Base-by-base conservation (phyloP, 2,797 vertebrate species). In the Esox masquinongy region DNA sequence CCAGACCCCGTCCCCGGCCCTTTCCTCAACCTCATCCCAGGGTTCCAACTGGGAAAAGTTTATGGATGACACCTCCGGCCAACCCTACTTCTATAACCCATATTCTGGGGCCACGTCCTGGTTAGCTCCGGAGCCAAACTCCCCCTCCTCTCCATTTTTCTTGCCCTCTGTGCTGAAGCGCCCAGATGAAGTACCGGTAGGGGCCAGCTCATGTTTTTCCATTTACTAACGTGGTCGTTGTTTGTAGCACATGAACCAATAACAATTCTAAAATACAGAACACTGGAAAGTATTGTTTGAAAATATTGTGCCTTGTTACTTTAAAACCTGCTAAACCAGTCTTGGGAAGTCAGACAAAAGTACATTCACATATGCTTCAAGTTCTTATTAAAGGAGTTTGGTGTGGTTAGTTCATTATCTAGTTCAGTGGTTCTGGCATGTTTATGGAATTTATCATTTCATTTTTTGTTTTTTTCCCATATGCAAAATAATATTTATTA, bases 71-170 rank as follows among this genome's bases (percentile, higher is more conserved):
- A 78, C 77, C 49, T 94, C 94, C 2, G 94, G 95, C 24, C 93
- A 92, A 70, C 86, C 89, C 50, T 96, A 96, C 81, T 97, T 95
- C 92, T 94, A 96, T 88, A 96, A 96, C 80, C 83, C 88, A 0
- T 69, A 80, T 5, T 95, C 94, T 0, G 92, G 96, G 17, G 92
- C 93, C 88, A 94, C 94, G 0, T 92, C 93, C 71, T 98, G 97
- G 97, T 88, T 84, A 0, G 88, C 86, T 0, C 95, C 95, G 0
- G 50, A 75, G 1, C 5, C 17, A 0, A 59, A 19, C 14, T 53
- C 82, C 61, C n/a, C 81, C 1, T 59, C 74, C 49, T 70, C 79
- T 70, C 59, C 83, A 4, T 36, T 39, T 4, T 17, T 47, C 26
- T 29, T 53, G 24, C 12, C 0, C 68, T 77, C 67, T 22, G 9